Base-by-base conservation (phyloP, 2,888 invertebrate species). In the Apantesis nais region DNA sequence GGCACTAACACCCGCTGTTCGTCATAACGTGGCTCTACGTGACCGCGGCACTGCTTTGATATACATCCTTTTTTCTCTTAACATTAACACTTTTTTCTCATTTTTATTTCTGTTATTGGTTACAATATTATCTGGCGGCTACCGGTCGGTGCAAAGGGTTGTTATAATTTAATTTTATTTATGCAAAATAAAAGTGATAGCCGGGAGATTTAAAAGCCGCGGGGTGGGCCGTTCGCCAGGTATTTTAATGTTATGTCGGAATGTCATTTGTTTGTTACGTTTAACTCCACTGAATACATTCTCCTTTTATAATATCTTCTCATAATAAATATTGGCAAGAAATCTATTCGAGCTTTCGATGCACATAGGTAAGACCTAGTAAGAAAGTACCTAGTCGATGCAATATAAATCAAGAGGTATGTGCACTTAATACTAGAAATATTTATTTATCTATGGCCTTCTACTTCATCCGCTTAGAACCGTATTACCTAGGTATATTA, bases 91-190 rank as follows among this genome's bases (percentile, higher is more conserved):
- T 90, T 88, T 90, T 89, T 88, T 80, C 85, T 89, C 39, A 67
- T 90, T 91, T 91, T 91, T 89, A 89, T 90, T 93, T 93, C 91
- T 90, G 89, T 92, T 93, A 91, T 92, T 93, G 91, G 92, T 91
- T 90, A 93, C 92, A 93, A 93, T 92, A 92, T 92, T 89, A 92
- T 91, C 90, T 83, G 91, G 88, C 93, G 93, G 94, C 94, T 95
- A 94, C 94, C 87, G 94, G 92, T 88, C 92, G 90, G 85, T 86
- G 86, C 89, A 92, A 92, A 92, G 66, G 92, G 92, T 88, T 89
- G 89, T 91, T 92, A 91, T 94, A 92, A 94, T 93, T 94, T 91
- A 88, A 90, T 93, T 93, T 94, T 93, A 93, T 94, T 94, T 93
- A 94, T 94, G 94, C 94, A 93, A 94, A 94, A 94, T 93, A 91